Evolutionary conservation across 2,888 invertebrate genomes (phyloP).

Genomic region (Lepas anatifera): DNA sequence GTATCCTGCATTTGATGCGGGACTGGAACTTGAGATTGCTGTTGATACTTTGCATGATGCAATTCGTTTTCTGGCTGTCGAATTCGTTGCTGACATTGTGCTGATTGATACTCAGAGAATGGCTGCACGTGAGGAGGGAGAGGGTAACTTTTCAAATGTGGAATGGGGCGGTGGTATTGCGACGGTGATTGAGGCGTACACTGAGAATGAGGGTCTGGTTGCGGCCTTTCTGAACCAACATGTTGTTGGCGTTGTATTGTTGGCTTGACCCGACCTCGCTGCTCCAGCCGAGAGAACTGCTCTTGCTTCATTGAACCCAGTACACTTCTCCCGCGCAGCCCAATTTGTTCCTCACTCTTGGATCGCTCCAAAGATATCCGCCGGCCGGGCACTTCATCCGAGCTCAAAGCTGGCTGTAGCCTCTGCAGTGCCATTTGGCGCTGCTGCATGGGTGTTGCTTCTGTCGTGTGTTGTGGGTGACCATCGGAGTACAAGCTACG

Average conservation of each 20-base stretch:
- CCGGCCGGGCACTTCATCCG: not conserved
- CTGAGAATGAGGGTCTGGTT: too few relatives aligned
- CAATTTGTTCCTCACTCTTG: not conserved
- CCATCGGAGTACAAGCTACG: not conserved
- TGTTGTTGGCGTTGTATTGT: too few relatives aligned
- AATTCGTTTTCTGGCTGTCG: not conserved
- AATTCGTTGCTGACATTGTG: not conserved
- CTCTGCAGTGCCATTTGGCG: not conserved
- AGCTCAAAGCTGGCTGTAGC: too few relatives aligned
- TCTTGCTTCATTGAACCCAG: not conserved
- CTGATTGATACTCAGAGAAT: too few relatives aligned
- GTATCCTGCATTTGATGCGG: not conserved
- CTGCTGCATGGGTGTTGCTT: not conserved
- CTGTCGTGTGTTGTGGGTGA: too few relatives aligned
- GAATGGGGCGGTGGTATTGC: too few relatives aligned
- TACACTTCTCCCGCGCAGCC: not conserved
- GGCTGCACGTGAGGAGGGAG: too few relatives aligned
- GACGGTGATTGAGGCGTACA: too few relatives aligned
- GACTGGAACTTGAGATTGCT: not conserved
- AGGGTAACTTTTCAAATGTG: too few relatives aligned
- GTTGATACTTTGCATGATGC: not conserved
- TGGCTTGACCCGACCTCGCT: too few relatives aligned
- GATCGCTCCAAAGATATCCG: not conserved
- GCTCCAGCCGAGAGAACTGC: not conserved
- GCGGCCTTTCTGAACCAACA: too few relatives aligned